phyloP scores from a whole-genome alignment of 2,888 invertebrate genomes.

The Acanthococcus lagerstroemiae region DNA sequence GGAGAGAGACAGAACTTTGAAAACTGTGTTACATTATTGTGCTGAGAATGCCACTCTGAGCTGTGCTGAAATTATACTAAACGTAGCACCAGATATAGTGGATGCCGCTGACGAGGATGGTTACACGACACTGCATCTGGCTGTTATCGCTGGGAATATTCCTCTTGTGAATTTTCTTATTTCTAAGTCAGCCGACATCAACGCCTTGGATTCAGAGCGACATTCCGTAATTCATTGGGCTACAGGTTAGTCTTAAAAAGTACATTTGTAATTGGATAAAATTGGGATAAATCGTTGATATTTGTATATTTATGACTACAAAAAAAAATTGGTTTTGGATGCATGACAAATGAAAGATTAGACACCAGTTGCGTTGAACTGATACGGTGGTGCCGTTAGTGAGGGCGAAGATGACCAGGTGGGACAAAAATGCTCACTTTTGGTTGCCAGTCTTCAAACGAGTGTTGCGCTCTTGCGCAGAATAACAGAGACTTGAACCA shows the following conservation, averaged over 20 bases:
- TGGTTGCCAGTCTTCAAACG: too few relatives aligned
- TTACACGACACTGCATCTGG: conserved; percentile 87
- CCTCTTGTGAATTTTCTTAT: conserved; percentile 75
- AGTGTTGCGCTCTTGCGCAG: too few relatives aligned
- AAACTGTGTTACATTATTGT: conserved; percentile 90
- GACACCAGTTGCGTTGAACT: too few relatives aligned
- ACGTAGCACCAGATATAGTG: conserved; percentile 75
- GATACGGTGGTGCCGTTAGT: too few relatives aligned
- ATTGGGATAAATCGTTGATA: too few relatives aligned
- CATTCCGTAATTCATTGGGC: conserved; percentile 98
- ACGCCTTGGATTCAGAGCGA: conserved; percentile 82
- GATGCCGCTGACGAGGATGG: conserved; percentile 85
- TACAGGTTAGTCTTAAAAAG: conserved; percentile 80
- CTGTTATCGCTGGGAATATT: conserved; percentile 86
- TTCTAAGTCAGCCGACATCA: conserved; percentile 79
- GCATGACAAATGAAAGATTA: too few relatives aligned
- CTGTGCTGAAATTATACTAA: conserved; percentile 60
- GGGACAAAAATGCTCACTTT: too few relatives aligned
- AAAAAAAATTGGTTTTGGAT: too few relatives aligned
- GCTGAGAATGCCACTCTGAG: conserved; percentile 53
- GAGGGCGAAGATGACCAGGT: too few relatives aligned
- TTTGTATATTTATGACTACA: too few relatives aligned
- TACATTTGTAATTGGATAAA: too few relatives aligned
- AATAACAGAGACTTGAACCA: too few relatives aligned
- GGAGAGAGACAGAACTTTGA: conserved; percentile 68